phyloP scores from a whole-genome alignment of 30 jellyfish, hydroid and myxozoan genomes.

The Rhopilema esculentum region DNA sequence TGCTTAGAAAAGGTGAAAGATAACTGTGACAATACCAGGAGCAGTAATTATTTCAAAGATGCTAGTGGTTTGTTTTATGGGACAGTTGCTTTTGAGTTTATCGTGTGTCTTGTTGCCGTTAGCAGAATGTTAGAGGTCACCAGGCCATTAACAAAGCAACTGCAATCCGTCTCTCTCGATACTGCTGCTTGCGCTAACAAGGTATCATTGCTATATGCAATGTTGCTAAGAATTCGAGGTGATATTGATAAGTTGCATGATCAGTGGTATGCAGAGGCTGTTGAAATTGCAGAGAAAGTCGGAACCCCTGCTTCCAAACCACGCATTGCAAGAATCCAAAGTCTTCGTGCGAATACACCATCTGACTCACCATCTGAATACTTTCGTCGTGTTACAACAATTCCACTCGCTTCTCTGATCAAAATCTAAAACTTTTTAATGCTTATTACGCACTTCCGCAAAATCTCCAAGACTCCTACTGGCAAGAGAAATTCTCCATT shows the following conservation, averaged over 20 bases:
- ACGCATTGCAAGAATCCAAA: too few species aligned
- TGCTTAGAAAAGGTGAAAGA: slow-evolving; percentile 4
- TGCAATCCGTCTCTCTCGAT: slow-evolving; percentile 2
- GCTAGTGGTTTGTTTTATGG: slow-evolving; percentile 4
- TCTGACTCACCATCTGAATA: too few species aligned
- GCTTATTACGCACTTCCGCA: slow-evolving; percentile 17
- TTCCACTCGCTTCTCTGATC: not conserved
- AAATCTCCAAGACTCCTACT: not conserved
- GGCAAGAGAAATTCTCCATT: slow-evolving; percentile 3
- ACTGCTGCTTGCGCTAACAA: too few species aligned
- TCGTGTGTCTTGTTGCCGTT: slow-evolving; percentile 1
- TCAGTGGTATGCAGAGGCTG: not conserved
- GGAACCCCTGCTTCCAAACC: not conserved
- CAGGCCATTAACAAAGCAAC: slow-evolving; percentile 41
- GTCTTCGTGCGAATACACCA: too few species aligned
- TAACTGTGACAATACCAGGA: slow-evolving; percentile 1
- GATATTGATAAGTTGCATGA: not conserved
- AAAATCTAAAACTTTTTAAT: not conserved
- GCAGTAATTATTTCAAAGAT: not conserved
- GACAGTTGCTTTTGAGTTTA: not conserved
- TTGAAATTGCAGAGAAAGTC: not conserved
- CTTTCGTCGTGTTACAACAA: too few species aligned
- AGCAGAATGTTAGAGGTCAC: slow-evolving; percentile 15
- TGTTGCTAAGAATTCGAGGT: not conserved
- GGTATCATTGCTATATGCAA: too few species aligned